Evolutionary conservation across 2,888 invertebrate genomes (phyloP), one percentile per base, ranked within the genome.

Genomic region (Drosophila anomelani): DNA sequence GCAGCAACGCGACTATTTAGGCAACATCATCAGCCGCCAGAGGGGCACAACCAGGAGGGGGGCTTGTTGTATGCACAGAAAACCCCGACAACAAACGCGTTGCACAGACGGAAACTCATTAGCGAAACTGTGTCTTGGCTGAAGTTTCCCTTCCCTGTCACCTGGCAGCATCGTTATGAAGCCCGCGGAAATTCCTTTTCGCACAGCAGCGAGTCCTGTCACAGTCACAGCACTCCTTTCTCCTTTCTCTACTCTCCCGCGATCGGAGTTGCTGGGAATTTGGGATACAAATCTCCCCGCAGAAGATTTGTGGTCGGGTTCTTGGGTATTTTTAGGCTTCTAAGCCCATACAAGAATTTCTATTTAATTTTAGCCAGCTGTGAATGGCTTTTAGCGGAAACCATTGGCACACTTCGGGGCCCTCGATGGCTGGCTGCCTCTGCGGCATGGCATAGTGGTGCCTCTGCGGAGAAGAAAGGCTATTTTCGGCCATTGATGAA

Each of bases 101-200:
- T 49, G 46, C 38, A 46, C 72, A 76, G 85, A 80, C 85, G 85
- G 85, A 85, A 85, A 88, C 85, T 85, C 85, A 85, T 85, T 85
- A 85, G 85, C 77, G 76, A 79, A 88, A 79, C 85, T 84, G 81
- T 82, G 82, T 82, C 87, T 83, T 84, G 64, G 67, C 70, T 63
- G 47, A 47, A 68, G 17, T 9, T 13, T 12, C 39, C 23, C n/a
- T 12, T n/a, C 5, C 12, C 23, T 46, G 67, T 57, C 75, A 78
- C 76, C 80, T 83, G 80, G 47, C 74, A 41, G 56, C 78, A 66
- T 80, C 74, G 78, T 83, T 78, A 76, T 78, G 72, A 70, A 58
- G 71, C 78, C 60, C 63, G 77, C 4, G 61, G 55, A 60, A 78
- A 75, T 75, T 63, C 59, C 70, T 62, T 62, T 57, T 56, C 57